phyloP scores from a whole-genome alignment of 2,888 invertebrate species.

The Liopterus haemorrhoidalis region DNA sequence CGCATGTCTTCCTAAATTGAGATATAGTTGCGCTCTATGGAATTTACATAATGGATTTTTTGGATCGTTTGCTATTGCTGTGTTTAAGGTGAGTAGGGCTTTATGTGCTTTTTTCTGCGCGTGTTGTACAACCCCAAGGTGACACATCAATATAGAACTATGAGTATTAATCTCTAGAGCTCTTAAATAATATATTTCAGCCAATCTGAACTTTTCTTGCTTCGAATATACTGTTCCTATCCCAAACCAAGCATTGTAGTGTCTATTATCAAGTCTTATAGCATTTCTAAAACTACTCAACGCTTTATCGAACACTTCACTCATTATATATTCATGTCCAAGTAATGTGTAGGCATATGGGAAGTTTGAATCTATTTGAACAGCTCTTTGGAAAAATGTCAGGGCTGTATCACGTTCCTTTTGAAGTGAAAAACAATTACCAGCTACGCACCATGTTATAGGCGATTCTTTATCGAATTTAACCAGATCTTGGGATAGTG shows the following conservation, averaged over 20 bases:
- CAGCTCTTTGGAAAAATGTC: slow-evolving; percentile 94
- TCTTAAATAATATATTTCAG: slow-evolving; percentile 84
- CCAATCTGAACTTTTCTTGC: slow-evolving; percentile 88
- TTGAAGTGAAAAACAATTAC: slow-evolving; percentile 95
- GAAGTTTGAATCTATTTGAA: slow-evolving; percentile 88
- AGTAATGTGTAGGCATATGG: slow-evolving; percentile 94
- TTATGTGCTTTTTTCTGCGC: slow-evolving; percentile 83
- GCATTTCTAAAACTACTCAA: slow-evolving; percentile 91
- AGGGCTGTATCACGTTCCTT: slow-evolving; percentile 98
- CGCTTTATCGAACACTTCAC: slow-evolving; percentile 95
- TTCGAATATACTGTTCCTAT: slow-evolving; percentile 96
- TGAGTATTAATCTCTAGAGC: slow-evolving; percentile 89
- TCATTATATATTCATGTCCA: slow-evolving; percentile 94
- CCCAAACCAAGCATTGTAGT: slow-evolving; percentile 99
- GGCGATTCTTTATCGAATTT: slow-evolving; percentile 70
- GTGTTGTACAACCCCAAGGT: slow-evolving; percentile 93
- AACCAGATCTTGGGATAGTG: slow-evolving; percentile 77
- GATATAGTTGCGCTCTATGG: slow-evolving; percentile 90
- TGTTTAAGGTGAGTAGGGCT: slow-evolving; percentile 80
- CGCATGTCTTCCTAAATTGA: slow-evolving; percentile 78
- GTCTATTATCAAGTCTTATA: slow-evolving; percentile 82
- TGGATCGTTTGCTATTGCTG: slow-evolving; percentile 79
- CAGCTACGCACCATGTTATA: slow-evolving; percentile 92
- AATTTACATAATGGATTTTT: slow-evolving; percentile 93
- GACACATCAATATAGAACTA: slow-evolving; percentile 91